These are phyloP conservation scores for Augochlorella aurata DNA, from an alignment of 2,888 invertebrate species.

Conservation along the genomic window DNA sequence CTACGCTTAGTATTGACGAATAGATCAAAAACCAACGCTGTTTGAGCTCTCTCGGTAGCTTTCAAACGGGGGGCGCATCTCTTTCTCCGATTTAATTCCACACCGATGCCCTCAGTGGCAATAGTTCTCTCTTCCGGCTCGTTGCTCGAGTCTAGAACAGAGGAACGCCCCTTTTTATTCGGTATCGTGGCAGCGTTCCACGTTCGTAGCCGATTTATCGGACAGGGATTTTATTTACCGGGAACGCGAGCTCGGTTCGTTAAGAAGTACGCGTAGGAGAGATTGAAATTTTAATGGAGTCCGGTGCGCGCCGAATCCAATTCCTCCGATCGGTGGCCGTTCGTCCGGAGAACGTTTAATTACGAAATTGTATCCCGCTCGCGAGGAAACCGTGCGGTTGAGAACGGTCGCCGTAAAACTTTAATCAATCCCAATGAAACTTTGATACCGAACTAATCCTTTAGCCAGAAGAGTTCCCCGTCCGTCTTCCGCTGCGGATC, in stretches of 20 bases:
- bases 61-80: background rate
- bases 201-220: background rate
- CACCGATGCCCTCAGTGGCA: background rate
- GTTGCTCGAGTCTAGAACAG: background rate
- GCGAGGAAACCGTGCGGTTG: slow-evolving; percentile 3
- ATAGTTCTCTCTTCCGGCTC: background rate
- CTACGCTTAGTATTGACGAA: too few species aligned
- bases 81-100: background rate
- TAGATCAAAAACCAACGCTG: too few species aligned
- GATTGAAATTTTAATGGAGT: slow-evolving; percentile 33
- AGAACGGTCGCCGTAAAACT: background rate
- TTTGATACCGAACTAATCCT: background rate
- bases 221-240: slow-evolving; percentile 18
- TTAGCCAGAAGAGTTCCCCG: background rate
- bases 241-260: slow-evolving; percentile 13
- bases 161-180: background rate
- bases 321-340: slow-evolving; percentile 9
- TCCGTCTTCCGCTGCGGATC: background rate
- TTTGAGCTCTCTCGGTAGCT: background rate
- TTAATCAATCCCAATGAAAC: slow-evolving; percentile 1
- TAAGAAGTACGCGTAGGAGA: slow-evolving; percentile 32
- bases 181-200: background rate
- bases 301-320: slow-evolving; percentile 5
- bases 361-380: slow-evolving; percentile 5
- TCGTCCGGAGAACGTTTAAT: slow-evolving; percentile 30